These are phyloP conservation scores for Drosophila erecta DNA, from an alignment of 1,140 invertebrate species.

Conservation along the genomic window DNA sequence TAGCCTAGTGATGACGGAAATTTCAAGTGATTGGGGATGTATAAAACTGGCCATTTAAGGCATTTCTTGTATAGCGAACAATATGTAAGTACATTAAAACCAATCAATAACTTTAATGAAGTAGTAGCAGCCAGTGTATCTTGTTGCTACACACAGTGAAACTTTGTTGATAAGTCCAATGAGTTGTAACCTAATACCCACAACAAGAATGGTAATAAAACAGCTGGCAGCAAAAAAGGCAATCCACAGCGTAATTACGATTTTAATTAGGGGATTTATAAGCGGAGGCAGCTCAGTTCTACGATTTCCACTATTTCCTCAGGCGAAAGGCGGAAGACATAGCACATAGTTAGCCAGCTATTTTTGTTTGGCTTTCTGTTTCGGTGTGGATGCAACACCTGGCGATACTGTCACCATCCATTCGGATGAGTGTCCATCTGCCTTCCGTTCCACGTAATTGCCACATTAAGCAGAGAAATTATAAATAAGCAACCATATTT, in stretches of 20 bases:
- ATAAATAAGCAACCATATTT: neutral
- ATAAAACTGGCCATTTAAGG: no score
- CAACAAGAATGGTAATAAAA: slow-evolving; percentile 36
- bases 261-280: slow-evolving; percentile 66
- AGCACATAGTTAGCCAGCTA: neutral
- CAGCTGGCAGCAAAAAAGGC: slow-evolving; percentile 11
- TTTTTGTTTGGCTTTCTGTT: slow-evolving; percentile 6
- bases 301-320: neutral
- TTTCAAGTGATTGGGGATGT: neutral
- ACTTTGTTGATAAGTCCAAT: neutral
- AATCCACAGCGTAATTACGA: slow-evolving; percentile 40
- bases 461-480: slow-evolving; percentile 7
- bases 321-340: slow-evolving; percentile 45
- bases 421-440: slow-evolving; percentile 25
- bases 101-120: neutral
- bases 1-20: no score
- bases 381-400: slow-evolving; percentile 17
- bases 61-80: no score
- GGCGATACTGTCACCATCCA: slow-evolving; percentile 38
- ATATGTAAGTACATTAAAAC: no score
- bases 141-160: no score
- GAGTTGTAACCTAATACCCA: neutral
- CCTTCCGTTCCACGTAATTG: slow-evolving; percentile 26
- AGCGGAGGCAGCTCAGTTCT: slow-evolving; percentile 38
- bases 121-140: neutral